Percentiles rank a stretch among this genome's conserved stretches.
Conservation (phyloP, 2,113 vertebrate genomes). For the Phrynosoma platyrhinos region DNA sequence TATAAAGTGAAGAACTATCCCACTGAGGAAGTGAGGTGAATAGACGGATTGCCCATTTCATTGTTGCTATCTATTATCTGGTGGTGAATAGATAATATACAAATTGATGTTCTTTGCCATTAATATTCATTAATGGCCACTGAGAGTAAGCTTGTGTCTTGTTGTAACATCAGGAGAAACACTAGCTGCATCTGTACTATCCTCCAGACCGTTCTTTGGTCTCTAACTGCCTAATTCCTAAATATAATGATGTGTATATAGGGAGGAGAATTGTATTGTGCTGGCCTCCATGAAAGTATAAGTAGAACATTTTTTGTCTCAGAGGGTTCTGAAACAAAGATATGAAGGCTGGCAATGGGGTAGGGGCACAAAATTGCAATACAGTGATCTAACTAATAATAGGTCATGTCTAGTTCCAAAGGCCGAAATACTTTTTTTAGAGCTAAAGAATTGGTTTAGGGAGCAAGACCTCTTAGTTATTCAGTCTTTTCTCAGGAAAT, state of each 20-base stretch:
- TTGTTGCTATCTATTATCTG: not conserved
- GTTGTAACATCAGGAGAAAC: not conserved
- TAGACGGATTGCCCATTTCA: not conserved
- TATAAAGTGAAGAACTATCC: not conserved
- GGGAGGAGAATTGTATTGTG: not conserved
- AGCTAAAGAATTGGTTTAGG: slow-evolving; percentile 7
- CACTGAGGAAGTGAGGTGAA: not conserved
- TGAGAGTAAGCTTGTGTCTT: not conserved
- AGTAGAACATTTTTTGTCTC: not conserved
- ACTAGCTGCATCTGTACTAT: not conserved
- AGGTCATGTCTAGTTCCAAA: not conserved
- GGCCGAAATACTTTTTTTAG: not conserved
- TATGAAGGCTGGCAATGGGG: not conserved
- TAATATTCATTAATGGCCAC: not conserved
- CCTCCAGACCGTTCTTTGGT: too few relatives aligned
- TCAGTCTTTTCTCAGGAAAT: not conserved
- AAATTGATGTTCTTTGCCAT: not conserved
- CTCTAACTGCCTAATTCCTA: not conserved
- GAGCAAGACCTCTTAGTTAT: not conserved
- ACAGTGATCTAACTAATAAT: not conserved
- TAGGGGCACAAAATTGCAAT: not conserved
- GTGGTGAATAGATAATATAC: not conserved
- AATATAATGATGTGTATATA: not conserved
- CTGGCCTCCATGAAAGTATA: not conserved
- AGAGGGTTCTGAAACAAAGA: not conserved